Evolutionary conservation across 2,888 invertebrate species (phyloP), one percentile per base, ranked within the genome.

Genomic region (Lydus trimaculatus): DNA sequence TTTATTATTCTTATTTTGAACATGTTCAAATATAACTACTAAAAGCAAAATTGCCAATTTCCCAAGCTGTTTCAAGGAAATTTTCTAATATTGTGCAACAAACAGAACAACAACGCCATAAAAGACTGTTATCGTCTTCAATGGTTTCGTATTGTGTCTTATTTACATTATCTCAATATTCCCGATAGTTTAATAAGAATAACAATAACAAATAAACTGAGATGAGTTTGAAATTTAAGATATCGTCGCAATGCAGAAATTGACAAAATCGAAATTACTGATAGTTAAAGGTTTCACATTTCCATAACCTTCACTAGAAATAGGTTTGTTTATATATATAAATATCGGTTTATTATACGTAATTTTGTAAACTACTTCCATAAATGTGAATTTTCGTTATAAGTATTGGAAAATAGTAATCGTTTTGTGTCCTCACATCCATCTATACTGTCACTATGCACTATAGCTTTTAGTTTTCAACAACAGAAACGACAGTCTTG

Each of bases 281-380:
- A 73, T 75, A 74, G 75, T 77, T 75, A 81, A 81, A 80, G 81
- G 80, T 81, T 80, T 80, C 78, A 72, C 79, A 80, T 82, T 81
- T 81, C 78, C 80, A 80, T 79, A 80, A 77, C 76, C 17, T 43
- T n/a, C n/a, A n/a, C 15, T 1, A 11, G 1, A 36, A 36, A 36
- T 36, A 15, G 36, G 36, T 36, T 13, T 15, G 74, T 75, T 78
- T 74, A 6, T 77, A 69, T 74, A 6, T 77, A 69, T 74, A 76
- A 74, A 75, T 79, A 78, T 78, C 76, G 77, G 78, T 79, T 81
- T 80, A 80, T 80, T 80, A 78, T 80, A 76, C 75, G 77, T 80
- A 81, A 81, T 80, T 80, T 79, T 28, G 4, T 28, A 4, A 28
- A 28, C 28, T 28, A 28, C 28, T 28, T 28, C n/a, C n/a, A n/a